Evolutionary conservation across 2,888 invertebrate species (phyloP).

Genomic region (Lasioglossum lativentre): DNA sequence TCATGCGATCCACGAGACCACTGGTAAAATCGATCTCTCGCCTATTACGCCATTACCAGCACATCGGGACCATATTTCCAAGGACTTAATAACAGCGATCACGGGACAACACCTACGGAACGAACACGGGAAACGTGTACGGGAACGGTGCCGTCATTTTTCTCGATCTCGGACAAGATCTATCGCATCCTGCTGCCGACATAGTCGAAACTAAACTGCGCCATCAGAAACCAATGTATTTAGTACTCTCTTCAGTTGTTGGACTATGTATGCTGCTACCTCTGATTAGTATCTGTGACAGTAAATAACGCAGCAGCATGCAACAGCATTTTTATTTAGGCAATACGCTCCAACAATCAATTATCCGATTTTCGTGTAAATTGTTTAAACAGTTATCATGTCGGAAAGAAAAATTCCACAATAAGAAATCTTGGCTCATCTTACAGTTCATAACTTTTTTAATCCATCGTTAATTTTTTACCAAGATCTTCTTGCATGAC

Average conservation of each 20-base stretch:
- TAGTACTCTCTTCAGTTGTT: neutral
- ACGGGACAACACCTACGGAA: neutral
- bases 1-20: neutral
- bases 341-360: neutral
- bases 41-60: neutral
- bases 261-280: neutral
- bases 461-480: neutral
- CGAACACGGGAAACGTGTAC: conserved; percentile 30
- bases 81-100: conserved; percentile 33
- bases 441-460: neutral
- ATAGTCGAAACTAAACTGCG: neutral
- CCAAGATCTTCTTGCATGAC: neutral
- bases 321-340: neutral
- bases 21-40: conserved; percentile 21
- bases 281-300: no score
- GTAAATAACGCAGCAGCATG: neutral
- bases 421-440: neutral
- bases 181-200: conserved; percentile 30
- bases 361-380: neutral
- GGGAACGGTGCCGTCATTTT: neutral
- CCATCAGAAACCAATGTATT: neutral
- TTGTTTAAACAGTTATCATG: neutral
- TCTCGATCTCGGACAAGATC: conserved; percentile 31
- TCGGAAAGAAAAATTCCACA: neutral
- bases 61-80: conserved; percentile 38